Evolutionary conservation across 2,113 vertebrate genomes (phyloP).

Genomic region (Notothenia rossii): DNA sequence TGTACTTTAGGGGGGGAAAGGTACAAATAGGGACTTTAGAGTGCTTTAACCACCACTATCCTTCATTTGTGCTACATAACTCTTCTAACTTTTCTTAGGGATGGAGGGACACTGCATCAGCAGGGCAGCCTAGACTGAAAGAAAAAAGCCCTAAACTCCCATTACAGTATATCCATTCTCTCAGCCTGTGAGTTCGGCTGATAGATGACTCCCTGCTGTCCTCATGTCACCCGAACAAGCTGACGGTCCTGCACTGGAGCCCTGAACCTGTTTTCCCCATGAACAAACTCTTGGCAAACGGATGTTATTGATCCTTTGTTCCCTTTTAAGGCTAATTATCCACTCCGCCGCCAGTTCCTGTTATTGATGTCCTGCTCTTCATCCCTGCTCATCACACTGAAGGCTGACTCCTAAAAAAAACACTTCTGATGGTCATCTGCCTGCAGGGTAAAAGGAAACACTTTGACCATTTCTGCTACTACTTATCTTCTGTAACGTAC

Average conservation of each 20-base stretch:
- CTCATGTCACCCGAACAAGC: conserved; percentile 41
- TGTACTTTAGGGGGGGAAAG: conserved; percentile 10
- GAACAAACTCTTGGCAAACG: conserved; percentile 62
- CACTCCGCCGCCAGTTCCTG: conserved; percentile 76
- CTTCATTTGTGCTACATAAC: conserved; percentile 19
- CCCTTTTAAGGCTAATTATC: conserved; percentile 82
- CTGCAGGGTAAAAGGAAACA: not conserved
- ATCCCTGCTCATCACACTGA: conserved; percentile 67
- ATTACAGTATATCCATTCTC: conserved; percentile 43
- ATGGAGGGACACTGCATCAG: conserved; percentile 22
- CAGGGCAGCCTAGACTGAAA: conserved; percentile 28
- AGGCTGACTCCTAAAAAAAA: conserved; percentile 53
- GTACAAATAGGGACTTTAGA: not conserved
- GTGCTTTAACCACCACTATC: too few species aligned
- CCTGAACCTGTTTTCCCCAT: conserved; percentile 57
- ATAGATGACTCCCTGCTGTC: conserved; percentile 52
- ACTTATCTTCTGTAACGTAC: not conserved
- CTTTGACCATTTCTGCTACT: conserved; percentile 26
- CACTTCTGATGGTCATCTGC: conserved; percentile 56
- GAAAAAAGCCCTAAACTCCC: conserved; percentile 4
- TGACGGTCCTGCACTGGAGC: conserved; percentile 39
- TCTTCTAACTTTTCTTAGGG: conserved; percentile 1
- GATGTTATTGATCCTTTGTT: conserved; percentile 75
- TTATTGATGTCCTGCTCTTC: conserved; percentile 79
- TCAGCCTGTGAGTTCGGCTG: conserved; percentile 18